phyloP scores from a whole-genome alignment of 2,888 invertebrate genomes.

The Sinelater perroti region DNA sequence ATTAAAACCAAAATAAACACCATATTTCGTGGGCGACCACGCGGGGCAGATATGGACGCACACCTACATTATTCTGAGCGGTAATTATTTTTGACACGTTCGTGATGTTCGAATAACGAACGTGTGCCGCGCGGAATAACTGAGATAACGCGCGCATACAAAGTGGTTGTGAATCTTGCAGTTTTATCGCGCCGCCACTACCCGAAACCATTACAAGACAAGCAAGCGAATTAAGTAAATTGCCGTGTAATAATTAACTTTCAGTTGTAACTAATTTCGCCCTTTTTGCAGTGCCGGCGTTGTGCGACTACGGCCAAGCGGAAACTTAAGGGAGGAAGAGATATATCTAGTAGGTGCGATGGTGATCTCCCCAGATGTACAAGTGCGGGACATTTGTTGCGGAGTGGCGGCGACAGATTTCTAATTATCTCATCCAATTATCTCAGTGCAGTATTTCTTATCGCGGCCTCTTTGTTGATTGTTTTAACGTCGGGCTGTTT shows the following conservation, averaged over 20 bases:
- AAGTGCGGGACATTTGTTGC: slow-evolving; percentile 40
- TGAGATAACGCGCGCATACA: slow-evolving; percentile 40
- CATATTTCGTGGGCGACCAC: slow-evolving; percentile 27
- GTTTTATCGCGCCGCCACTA: no score
- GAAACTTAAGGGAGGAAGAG: slow-evolving; percentile 25
- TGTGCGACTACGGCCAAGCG: not conserved
- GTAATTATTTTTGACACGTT: slow-evolving; percentile 46
- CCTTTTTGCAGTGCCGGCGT: no score
- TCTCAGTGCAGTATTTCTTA: slow-evolving; percentile 39
- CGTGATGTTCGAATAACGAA: slow-evolving; percentile 38
- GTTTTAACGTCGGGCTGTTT: slow-evolving; percentile 40
- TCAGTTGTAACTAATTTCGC: no score
- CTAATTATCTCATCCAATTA: slow-evolving; percentile 42
- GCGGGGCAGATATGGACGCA: slow-evolving; percentile 30
- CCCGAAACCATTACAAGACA: no score
- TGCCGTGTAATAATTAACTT: no score
- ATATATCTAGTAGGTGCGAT: slow-evolving; percentile 32
- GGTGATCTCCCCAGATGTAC: slow-evolving; percentile 36
- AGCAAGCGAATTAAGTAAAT: no score
- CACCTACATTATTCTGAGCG: slow-evolving; percentile 34
- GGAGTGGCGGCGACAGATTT: slow-evolving; percentile 41
- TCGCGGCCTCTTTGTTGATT: slow-evolving; percentile 39
- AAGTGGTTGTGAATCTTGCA: no score
- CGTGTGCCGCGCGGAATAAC: slow-evolving; percentile 28
- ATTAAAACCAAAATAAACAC: slow-evolving; percentile 34